These are phyloP conservation scores for Seladonia tumulorum DNA, from an alignment of 2,888 invertebrate species.

Conservation along the genomic window DNA sequence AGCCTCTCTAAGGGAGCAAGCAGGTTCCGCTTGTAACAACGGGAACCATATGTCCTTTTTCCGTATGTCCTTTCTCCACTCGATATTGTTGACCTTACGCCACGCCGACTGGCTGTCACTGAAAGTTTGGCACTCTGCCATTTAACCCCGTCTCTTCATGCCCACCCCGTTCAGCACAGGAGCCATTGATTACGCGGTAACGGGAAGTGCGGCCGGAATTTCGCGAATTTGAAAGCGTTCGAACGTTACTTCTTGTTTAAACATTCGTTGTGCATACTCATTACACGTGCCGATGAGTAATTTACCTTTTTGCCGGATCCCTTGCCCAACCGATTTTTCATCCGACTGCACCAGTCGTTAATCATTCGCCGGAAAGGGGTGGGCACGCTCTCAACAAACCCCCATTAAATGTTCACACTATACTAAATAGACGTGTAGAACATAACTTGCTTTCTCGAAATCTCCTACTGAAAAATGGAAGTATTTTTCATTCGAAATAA, in stretches of 20 bases:
- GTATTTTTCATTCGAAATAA: neutral
- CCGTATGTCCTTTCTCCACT: conserved; percentile 12
- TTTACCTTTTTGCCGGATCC: neutral
- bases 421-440: neutral
- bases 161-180: neutral
- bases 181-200: conserved; percentile 69
- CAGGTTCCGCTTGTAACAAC: conserved; percentile 23
- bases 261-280: conserved; percentile 3
- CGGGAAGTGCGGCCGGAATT: conserved; percentile 58
- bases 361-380: neutral
- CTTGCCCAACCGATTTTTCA: neutral
- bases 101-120: conserved; percentile 26
- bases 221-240: conserved; percentile 53
- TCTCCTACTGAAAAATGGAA: neutral
- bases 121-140: conserved; percentile 69
- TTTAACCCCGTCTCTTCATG: conserved; percentile 30
- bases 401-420: neutral
- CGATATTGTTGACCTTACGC: conserved; percentile 60
- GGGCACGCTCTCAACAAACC: neutral
- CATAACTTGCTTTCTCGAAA: neutral
- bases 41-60: conserved; percentile 45
- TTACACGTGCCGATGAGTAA: neutral
- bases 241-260: neutral
- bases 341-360: conserved; percentile 1
- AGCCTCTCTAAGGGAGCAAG: neutral